Percentiles rank a stretch among this genome's conserved stretches.
Evolutionary conservation across 2,888 invertebrate genomes (phyloP).

Genomic region (Acrocera orbiculus): DNA sequence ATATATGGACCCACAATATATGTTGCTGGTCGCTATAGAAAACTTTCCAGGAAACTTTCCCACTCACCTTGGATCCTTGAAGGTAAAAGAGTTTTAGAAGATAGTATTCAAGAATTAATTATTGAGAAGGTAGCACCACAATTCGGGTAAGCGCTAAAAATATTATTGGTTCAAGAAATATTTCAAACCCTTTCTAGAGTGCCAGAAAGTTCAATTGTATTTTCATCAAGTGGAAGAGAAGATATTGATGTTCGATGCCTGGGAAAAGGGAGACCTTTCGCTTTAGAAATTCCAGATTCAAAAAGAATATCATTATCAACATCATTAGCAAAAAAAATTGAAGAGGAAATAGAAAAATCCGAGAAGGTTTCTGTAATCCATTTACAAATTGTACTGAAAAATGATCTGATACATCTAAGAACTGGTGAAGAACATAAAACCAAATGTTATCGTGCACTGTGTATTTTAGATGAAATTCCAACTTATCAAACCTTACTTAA

Average conservation of each 20-base stretch:
- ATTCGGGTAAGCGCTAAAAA: slow-evolving; percentile 44
- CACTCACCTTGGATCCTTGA: slow-evolving; percentile 90
- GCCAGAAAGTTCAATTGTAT: slow-evolving; percentile 37
- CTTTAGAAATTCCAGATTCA: slow-evolving; percentile 64
- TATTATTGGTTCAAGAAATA: too few species aligned
- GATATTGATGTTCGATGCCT: slow-evolving; percentile 94
- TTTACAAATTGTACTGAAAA: slow-evolving; percentile 48
- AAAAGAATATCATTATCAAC: slow-evolving; percentile 34
- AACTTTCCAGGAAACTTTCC: slow-evolving; percentile 63
- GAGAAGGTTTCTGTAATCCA: slow-evolving; percentile 41
- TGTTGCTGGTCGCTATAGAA: slow-evolving; percentile 50
- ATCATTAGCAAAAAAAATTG: slow-evolving; percentile 37
- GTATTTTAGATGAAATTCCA: slow-evolving; percentile 33
- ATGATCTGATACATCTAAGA: slow-evolving; percentile 52
- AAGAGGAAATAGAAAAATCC: slow-evolving; percentile 35
- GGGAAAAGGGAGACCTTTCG: slow-evolving; percentile 84
- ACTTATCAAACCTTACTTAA: slow-evolving; percentile 36
- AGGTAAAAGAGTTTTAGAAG: slow-evolving; percentile 58
- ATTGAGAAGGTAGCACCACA: slow-evolving; percentile 43
- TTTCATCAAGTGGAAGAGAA: slow-evolving; percentile 85
- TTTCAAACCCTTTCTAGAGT: slow-evolving; percentile 16
- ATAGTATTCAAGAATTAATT: slow-evolving; percentile 85
- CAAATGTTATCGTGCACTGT: slow-evolving; percentile 74
- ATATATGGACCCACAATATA: slow-evolving; percentile 25
- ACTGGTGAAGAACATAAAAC: slow-evolving; percentile 74